Conservation (phyloP, 1,140 invertebrate species). For the Listronotus oregonensis region DNA sequence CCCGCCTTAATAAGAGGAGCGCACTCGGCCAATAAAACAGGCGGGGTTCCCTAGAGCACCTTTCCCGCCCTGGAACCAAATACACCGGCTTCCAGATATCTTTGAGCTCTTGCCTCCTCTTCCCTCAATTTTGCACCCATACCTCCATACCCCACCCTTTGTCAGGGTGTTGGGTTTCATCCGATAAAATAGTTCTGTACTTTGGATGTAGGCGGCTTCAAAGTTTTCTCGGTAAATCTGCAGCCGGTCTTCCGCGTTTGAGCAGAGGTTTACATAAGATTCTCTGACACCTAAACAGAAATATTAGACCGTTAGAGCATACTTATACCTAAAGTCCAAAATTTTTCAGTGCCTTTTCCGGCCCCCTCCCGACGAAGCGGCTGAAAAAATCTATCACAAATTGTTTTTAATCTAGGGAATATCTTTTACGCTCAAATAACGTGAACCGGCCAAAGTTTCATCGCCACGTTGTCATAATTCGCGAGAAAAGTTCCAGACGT, state of each 20-base stretch:
- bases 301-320: no score
- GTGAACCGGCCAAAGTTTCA: no score
- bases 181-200: constrained; percentile 92
- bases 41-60: constrained; percentile 89
- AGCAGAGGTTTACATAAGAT: constrained; percentile 78
- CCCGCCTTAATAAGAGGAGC: constrained; percentile 90
- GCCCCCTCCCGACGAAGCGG: no score
- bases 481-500: no score
- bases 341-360: no score
- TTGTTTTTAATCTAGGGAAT: no score
- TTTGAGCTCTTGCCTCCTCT: constrained; percentile 89
- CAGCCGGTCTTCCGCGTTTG: constrained; percentile 86
- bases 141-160: constrained; percentile 93
- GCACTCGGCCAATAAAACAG: constrained; percentile 93
- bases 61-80: constrained; percentile 90
- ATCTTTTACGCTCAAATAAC: no score
- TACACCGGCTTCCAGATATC: constrained; percentile 90
- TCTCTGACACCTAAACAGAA: constrained; percentile 42
- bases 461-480: no score
- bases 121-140: constrained; percentile 94
- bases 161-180: constrained; percentile 86
- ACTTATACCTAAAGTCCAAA: no score
- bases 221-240: constrained; percentile 97
- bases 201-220: constrained; percentile 93
- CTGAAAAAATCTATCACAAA: no score